Percentiles rank a stretch among this genome's conserved stretches.
Conservation (phyloP, 2,888 invertebrate genomes). For the Lissocephala sabroskyi region DNA sequence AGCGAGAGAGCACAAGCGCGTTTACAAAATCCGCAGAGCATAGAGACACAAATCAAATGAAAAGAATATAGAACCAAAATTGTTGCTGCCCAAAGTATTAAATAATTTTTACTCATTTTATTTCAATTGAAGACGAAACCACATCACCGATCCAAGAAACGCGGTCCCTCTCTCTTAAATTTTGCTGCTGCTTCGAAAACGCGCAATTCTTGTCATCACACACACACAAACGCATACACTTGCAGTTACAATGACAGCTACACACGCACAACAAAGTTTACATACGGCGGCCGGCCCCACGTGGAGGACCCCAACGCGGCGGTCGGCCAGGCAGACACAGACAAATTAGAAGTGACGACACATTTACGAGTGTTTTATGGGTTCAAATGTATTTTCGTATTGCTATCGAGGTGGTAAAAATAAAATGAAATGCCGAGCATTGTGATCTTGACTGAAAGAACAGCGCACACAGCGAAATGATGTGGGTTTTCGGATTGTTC, state of each 20-base stretch:
- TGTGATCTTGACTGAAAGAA: neutral
- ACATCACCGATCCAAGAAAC: no score
- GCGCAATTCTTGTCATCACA: conserved; percentile 35
- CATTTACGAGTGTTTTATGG: conserved; percentile 5
- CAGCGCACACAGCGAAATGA: neutral
- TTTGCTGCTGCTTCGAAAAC: conserved; percentile 50
- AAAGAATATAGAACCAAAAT: conserved; percentile 28
- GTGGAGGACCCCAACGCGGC: no score
- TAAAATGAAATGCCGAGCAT: conserved; percentile 4
- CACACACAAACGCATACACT: conserved; percentile 9
- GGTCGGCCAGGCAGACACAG: conserved; percentile 13
- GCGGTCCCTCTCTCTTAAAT: no score
- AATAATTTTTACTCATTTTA: conserved; percentile 38
- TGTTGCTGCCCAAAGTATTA: conserved; percentile 16
- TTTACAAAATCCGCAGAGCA: conserved; percentile 43
- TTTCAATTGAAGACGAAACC: conserved; percentile 58
- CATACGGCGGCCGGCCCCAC: no score
- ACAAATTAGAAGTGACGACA: conserved; percentile 4
- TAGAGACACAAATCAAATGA: conserved; percentile 31
- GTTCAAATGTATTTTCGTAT: neutral
- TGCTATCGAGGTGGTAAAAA: conserved; percentile 13
- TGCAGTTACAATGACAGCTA: conserved; percentile 18
- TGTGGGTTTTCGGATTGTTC: no score
- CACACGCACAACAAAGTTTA: conserved; percentile 2
- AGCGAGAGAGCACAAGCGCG: conserved; percentile 62